Evolutionary conservation across 2,888 invertebrate genomes (phyloP).

Genomic region (Melinaea menophilus): DNA sequence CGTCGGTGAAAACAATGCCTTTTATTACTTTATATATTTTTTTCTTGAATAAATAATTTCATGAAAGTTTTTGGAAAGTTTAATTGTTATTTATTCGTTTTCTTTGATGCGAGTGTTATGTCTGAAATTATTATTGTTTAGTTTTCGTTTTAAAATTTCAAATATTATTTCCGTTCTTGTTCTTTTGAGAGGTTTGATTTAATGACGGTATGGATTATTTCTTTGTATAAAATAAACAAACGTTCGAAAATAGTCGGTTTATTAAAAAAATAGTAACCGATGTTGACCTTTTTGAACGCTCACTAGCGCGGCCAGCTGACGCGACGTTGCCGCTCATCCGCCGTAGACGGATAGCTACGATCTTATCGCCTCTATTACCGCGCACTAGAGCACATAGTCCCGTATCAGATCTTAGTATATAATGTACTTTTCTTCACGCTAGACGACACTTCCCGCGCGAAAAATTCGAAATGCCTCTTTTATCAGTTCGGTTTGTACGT

Average conservation of each 20-base stretch:
- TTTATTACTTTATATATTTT: slow-evolving; percentile 31
- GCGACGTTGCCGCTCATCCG: slow-evolving; percentile 69
- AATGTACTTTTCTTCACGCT: slow-evolving; percentile 60
- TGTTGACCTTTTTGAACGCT: slow-evolving; percentile 75
- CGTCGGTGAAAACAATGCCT: slow-evolving; percentile 72
- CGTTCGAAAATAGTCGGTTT: slow-evolving; percentile 62
- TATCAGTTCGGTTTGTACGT: slow-evolving; percentile 64
- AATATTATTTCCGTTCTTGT: no score
- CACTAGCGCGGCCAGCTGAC: slow-evolving; percentile 75
- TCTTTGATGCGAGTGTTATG: no score
- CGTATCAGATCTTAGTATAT: slow-evolving; percentile 57
- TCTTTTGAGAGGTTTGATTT: no score
- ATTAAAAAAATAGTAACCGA: slow-evolving; percentile 72
- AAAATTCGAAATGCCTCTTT: slow-evolving; percentile 74
- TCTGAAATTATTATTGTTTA: no score
- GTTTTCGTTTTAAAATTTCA: no score
- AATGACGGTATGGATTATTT: slow-evolving; percentile 8
- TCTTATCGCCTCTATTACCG: slow-evolving; percentile 68
- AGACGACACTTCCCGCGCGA: slow-evolving; percentile 72
- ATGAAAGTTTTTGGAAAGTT: slow-evolving; percentile 7
- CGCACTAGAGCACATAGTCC: slow-evolving; percentile 46
- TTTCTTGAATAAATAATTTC: slow-evolving; percentile 12
- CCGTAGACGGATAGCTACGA: slow-evolving; percentile 51
- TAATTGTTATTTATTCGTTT: no score
- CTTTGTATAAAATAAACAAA: slow-evolving; percentile 35